Evolutionary conservation across 2,888 invertebrate species (phyloP).

Genomic region (Drosophila leonis): DNA sequence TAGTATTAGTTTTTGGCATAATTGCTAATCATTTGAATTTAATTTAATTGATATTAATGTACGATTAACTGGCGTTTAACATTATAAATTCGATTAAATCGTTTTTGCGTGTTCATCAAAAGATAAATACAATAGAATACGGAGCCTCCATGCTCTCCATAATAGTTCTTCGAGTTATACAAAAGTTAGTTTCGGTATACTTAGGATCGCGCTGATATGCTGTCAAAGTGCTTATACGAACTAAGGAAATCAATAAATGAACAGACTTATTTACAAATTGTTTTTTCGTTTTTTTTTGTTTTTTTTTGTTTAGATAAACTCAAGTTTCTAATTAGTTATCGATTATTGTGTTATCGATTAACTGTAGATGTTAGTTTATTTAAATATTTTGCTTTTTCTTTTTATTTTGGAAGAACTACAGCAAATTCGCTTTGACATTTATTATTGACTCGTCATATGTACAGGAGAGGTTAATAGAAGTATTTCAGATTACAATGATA

Average conservation of each 20-base stretch:
- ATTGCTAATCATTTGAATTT: conserved; percentile 69
- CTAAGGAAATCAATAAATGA: conserved; percentile 27
- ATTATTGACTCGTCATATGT: conserved; percentile 61
- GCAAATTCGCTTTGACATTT: conserved; percentile 41
- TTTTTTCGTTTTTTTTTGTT: background rate
- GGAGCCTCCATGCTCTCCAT: conserved; percentile 24
- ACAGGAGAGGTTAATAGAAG: conserved; percentile 32
- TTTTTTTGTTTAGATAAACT: conserved; percentile 48
- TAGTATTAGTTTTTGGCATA: conserved; percentile 43
- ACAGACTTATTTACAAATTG: conserved; percentile 58
- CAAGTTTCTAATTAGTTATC: conserved; percentile 28
- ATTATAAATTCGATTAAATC: conserved; percentile 84
- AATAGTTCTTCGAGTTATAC: conserved; percentile 28
- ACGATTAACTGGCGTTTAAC: conserved; percentile 74
- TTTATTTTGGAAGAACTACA: conserved; percentile 68
- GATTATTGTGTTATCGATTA: conserved; percentile 34
- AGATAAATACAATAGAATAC: conserved; percentile 43
- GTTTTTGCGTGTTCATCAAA: conserved; percentile 56
- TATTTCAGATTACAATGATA: conserved; percentile 32
- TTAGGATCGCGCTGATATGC: conserved; percentile 71
- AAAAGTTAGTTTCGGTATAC: conserved; percentile 58
- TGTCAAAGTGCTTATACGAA: conserved; percentile 36
- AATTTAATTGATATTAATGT: conserved; percentile 74
- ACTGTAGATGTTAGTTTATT: conserved; percentile 31
- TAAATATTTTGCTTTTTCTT: background rate